Evolutionary conservation across 2,797 vertebrate species (phyloP), one percentile per base, ranked within the genome.

Genomic region (Trematocara caparti): DNA sequence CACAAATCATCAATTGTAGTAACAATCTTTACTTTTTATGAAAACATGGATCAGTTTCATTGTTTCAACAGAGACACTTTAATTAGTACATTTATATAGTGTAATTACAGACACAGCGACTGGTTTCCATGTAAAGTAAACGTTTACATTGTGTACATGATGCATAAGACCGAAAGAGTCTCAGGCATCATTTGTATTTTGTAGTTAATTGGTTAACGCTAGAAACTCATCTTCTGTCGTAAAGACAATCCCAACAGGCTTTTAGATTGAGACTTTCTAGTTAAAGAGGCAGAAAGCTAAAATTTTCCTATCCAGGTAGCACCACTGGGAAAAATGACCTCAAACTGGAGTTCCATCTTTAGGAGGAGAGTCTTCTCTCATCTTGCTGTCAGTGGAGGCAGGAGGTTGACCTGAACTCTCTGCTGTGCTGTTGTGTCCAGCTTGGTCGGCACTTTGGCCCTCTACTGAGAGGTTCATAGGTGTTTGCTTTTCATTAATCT

Each of bases 281-380:
- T 27, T 76, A 64, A 83, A 84, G 62, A 14, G 34, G 40, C 64
- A 51, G 82, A 50, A 73, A 57, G 66, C 40, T 79, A 34, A 79
- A 59, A 69, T 4, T 66, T 76, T 73, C 59, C 24, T 76, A 66
- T 76, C 36, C 62, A 57, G 24, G 34, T 49, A 14, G 9, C 24
- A 69, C 21, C 55, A 24, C 3, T 78, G 15, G 40, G 19, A 3
- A 53, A 69, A 86, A 53, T 50, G 4, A 49, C 27, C 59, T 94
- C 91, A 96, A 76, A 96, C 96, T 45, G 95, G 95, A 81, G 94
- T 96, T 79, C 96, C 95, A 32, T 96, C 95, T 79, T 95, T 96
- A 4, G 94, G 88, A 75, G 89, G 82, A 38, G 89, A 34, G 27
- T 86, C 87, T 21, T 83, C 82, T 48, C 86, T 80, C 36, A 24